Base-by-base conservation (phyloP, 2,113 vertebrate genomes). In the Coryphaenoides rupestris region DNA sequence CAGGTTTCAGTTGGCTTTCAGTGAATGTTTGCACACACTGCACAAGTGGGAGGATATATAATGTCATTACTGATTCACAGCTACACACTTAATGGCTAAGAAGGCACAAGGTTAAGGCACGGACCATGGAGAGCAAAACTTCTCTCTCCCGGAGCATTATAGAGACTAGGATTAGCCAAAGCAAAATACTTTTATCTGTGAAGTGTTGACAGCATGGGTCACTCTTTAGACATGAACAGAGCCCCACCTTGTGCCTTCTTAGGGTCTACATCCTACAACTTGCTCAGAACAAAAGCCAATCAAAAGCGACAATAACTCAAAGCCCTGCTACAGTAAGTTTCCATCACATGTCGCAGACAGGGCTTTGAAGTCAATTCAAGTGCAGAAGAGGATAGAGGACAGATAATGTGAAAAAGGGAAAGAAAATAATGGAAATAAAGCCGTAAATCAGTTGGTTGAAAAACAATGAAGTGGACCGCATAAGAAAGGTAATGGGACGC, bases 51-150 rank as follows among this genome's bases (percentile, higher is more conserved):
- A 74, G 72, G 80, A 63, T 63, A 81, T 87, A 87, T 89, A 82
- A 86, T 90, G 87, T 87, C 87, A 90, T 92, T 89, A 91, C 87
- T 88, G 88, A 90, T 88, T 84, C 79, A 79, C 66, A 73, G 66
- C 80, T 71, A 73, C 83, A 89, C 75, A 64, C 64, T 67, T 72
- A 81, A 68, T 75, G 84, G 69, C 74, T 80, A 80, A 89, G 86
- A 88, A 89, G 84, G 84, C 87, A 87, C 88, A 89, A 86, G 86
- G 87, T 82, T 72, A 80, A 58, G 72, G 53, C 54, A 69, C 62
- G 49, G 33, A 68, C 72, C 74, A 68, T 40, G 5, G 62, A 69
- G 73, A 74, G 60, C 4, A 49, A 24, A 73, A 72, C 54, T 45
- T 71, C 15, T 62, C 15, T 62, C 60, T 66, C 69, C 74, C 66